A percentile compares a stretch with the other conserved stretches of the same genome.
phyloP scores from a whole-genome alignment of 1,140 invertebrate genomes.

The Globodera rostochiensis region DNA sequence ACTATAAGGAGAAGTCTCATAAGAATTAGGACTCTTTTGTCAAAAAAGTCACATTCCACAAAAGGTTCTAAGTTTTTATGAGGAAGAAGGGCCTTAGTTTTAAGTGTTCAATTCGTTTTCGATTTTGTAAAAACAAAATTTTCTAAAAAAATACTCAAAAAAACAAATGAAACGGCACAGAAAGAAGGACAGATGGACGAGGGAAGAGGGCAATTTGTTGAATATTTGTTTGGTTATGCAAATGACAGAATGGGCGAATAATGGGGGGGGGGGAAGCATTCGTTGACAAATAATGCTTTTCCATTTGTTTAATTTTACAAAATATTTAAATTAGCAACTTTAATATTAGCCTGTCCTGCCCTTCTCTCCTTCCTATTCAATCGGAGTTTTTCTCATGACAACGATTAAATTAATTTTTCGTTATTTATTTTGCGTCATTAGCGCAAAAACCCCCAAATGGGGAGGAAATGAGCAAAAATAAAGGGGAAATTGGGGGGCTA shows the following conservation, averaged over 20 bases:
- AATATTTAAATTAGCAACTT: no score
- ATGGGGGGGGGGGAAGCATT: not conserved
- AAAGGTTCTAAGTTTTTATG: not conserved
- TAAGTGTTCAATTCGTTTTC: no score
- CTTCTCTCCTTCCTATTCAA: no score
- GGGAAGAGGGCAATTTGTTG: not conserved
- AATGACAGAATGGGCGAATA: not conserved
- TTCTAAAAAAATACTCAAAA: not conserved
- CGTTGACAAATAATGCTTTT: no score
- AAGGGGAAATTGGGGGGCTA: not conserved
- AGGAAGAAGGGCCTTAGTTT: not conserved
- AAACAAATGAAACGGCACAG: not conserved
- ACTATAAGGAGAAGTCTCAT: no score
- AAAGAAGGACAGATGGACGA: not conserved
- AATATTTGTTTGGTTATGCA: no score
- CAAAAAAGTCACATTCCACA: no score
- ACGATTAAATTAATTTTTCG: not conserved
- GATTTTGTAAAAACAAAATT: not conserved
- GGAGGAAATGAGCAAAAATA: not conserved
- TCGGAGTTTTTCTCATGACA: no score
- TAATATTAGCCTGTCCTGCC: no score
- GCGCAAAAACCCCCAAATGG: not conserved
- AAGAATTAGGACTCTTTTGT: no score
- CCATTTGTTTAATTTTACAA: no score
- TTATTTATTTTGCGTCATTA: not conserved